These are phyloP conservation scores for Myotis daubentonii DNA, from an alignment of 2,797 vertebrate species.

Conservation along the genomic window DNA sequence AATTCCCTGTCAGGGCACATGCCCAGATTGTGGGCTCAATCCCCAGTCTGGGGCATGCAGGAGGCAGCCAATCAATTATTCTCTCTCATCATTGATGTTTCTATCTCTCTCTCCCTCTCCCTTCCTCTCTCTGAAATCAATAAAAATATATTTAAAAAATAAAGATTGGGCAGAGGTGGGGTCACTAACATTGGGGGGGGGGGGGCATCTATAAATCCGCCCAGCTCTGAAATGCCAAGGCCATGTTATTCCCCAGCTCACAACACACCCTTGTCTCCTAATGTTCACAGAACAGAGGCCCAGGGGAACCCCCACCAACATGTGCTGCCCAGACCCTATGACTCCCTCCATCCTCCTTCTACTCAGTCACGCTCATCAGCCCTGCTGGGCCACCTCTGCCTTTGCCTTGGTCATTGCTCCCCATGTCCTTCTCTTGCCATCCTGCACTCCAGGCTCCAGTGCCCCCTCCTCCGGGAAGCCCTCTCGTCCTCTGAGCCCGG, in stretches of 20 bases:
- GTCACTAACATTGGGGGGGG: not conserved
- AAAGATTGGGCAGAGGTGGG: not conserved
- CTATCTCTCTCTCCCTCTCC: too few relatives aligned
- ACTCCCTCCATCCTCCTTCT: not conserved
- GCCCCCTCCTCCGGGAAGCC: not conserved
- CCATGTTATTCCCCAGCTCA: not conserved
- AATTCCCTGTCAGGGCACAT: not conserved
- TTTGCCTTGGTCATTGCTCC: not conserved
- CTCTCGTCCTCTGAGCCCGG: not conserved
- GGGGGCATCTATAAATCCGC: not conserved
- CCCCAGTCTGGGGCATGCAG: too few relatives aligned
- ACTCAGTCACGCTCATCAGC: not conserved
- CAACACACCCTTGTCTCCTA: not conserved
- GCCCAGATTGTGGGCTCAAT: too few relatives aligned
- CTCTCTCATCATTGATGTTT: too few relatives aligned
- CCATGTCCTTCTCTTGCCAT: not conserved
- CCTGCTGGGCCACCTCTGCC: not conserved
- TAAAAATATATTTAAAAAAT: not conserved
- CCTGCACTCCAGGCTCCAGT: not conserved
- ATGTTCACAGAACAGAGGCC: not conserved
- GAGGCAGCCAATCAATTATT: too few relatives aligned
- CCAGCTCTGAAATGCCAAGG: not conserved
- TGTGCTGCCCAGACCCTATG: too few relatives aligned
- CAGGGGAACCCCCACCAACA: not conserved
- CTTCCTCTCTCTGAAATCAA: too few relatives aligned